phyloP scores from a whole-genome alignment of 2,797 vertebrate species.

The Pseudochromis fuscus region DNA sequence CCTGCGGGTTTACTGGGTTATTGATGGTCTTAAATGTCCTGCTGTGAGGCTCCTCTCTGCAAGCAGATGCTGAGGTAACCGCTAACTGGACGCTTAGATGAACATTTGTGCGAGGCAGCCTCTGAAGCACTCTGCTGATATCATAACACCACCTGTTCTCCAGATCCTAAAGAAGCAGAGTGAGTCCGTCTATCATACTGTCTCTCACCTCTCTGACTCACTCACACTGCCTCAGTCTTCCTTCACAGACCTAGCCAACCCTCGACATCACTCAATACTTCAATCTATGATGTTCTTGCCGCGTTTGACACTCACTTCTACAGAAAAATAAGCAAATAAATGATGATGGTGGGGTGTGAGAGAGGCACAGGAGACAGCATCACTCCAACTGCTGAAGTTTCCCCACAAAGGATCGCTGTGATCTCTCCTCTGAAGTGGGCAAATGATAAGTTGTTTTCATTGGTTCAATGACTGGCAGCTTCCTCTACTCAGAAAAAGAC shows the following conservation, averaged over 20 bases:
- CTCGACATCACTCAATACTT: neutral
- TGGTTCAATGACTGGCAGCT: neutral
- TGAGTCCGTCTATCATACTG: slow-evolving; percentile 26
- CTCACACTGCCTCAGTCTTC: slow-evolving; percentile 4
- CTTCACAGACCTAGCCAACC: slow-evolving; percentile 8
- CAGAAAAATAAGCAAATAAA: slow-evolving; percentile 21
- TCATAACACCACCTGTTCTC: slow-evolving; percentile 82
- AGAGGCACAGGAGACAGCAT: neutral
- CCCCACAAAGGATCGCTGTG: neutral
- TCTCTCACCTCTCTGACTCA: slow-evolving; percentile 47
- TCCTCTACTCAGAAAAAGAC: neutral
- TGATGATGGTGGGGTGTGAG: neutral
- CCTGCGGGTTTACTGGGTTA: slow-evolving; percentile 63
- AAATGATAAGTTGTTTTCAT: neutral
- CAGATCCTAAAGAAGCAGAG: slow-evolving; percentile 61
- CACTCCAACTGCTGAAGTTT: slow-evolving; percentile 1
- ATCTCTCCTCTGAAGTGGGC: neutral
- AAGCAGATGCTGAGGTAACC: slow-evolving; percentile 75
- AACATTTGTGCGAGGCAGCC: slow-evolving; percentile 75
- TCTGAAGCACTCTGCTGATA: slow-evolving; percentile 70
- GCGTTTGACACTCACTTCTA: neutral
- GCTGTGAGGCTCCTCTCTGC: slow-evolving; percentile 64
- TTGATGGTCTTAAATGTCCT: slow-evolving; percentile 64
- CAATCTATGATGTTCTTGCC: neutral
- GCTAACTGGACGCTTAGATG: slow-evolving; percentile 76